A percentile compares a stretch with the other conserved stretches of the same genome.
Evolutionary conservation across 2,888 invertebrate genomes (phyloP).

Genomic region (Anarsia innoxiella): DNA sequence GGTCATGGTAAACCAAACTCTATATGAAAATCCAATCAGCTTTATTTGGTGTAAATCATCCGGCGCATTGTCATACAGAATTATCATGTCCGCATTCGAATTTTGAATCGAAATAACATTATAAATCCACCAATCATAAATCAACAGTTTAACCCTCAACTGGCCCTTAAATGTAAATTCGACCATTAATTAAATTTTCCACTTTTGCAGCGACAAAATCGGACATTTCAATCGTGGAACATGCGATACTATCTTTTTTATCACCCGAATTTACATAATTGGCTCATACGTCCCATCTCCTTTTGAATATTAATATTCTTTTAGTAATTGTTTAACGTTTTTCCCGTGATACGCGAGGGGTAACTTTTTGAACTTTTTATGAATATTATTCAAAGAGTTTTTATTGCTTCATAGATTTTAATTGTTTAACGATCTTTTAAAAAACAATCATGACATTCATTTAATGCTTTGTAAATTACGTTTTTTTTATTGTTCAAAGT

Average conservation of each 20-base stretch:
- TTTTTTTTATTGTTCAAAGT: too few species aligned
- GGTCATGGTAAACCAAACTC: too few species aligned
- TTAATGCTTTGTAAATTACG: too few species aligned
- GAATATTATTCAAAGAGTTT: too few species aligned
- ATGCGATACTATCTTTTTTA: conserved; percentile 51
- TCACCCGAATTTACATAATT: conserved; percentile 55
- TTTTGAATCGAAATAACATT: neutral
- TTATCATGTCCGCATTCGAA: neutral
- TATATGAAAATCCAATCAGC: too few species aligned
- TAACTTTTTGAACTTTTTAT: too few species aligned
- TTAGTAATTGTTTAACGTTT: conserved; percentile 6
- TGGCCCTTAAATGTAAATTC: conserved; percentile 52
- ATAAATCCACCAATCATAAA: neutral
- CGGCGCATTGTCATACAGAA: neutral
- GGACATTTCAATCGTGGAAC: conserved; percentile 46
- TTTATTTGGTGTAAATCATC: neutral
- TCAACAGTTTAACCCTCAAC: conserved; percentile 12
- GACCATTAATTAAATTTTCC: conserved; percentile 56
- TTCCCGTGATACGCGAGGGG: neutral
- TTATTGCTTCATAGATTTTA: too few species aligned
- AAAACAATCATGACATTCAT: too few species aligned
- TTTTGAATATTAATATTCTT: conserved; percentile 11
- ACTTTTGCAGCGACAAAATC: conserved; percentile 51
- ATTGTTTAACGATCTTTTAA: too few species aligned
- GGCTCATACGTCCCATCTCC: conserved; percentile 24